Base-by-base conservation (phyloP, 92 coral and sea anemone genomes). In the Chrysogorgia sp. region DNA sequence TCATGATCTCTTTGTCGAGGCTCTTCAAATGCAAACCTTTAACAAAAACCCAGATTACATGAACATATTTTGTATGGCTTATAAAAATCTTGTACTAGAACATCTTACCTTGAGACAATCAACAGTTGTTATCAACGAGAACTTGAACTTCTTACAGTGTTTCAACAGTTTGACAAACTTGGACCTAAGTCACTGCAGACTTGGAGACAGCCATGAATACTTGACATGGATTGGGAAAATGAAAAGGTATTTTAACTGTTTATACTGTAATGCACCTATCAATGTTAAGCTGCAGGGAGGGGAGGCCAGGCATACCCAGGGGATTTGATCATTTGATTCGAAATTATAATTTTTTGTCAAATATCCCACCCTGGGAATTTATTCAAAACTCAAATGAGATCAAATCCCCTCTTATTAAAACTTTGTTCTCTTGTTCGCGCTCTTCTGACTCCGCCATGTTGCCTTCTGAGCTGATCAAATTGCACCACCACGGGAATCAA, bases 171-270 rank as follows among this genome's bases (percentile, higher is more conserved):
- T 94, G 55, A 63, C 88, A 9, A 93, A 85, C 56, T 88, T 94
- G 23, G 97, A 94, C 66, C 70, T 94, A 60, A 83, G 97, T 68
- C 90, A 91, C 61, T 94, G 98, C 67, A 81, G 85, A 55, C 85
- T 94, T 48, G 98, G 98, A 34, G 87, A 81, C 50, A 53, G 63
- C 13, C 98, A 94, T 81, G 98, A 94, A 58, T 30, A 92, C 34
- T 60, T 94, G 70, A 23, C 58, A 17, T 76, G 70, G 52, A 81
- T 91, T 58, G 90, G 88, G 33, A 85, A 92, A 75, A 77, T 94
- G 80, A 58, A 67, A 50, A 82, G 91, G 98, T 92, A 75, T 33
- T 66, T 2, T 31, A 59, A 59, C 26, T 59, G 66, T n/a, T 20
- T 23, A 63, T n/a, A 23, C 7, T 26, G 15, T 21, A 56, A 4